Percentiles rank a stretch among this genome's conserved stretches.
Conservation (phyloP, 2,113 vertebrate genomes). For the Oceanites oceanicus region DNA sequence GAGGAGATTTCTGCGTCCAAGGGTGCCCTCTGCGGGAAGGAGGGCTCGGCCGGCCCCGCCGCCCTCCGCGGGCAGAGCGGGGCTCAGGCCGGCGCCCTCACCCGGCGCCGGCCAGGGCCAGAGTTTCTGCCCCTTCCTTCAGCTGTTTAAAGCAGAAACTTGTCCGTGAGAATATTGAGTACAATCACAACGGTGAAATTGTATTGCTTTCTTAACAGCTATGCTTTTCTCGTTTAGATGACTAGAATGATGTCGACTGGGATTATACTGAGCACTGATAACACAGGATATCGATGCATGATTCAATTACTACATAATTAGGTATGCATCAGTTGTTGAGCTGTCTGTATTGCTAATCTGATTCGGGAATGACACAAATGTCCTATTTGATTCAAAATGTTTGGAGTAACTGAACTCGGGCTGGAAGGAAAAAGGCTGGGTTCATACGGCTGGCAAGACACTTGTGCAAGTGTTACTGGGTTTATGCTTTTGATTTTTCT, state of each 20-base stretch:
- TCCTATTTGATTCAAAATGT: neutral
- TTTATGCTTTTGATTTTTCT: neutral
- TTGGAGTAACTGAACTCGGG: neutral
- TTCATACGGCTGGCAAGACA: neutral
- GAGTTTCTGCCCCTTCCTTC: neutral
- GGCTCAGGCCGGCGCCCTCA: too few relatives aligned
- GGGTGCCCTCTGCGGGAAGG: neutral
- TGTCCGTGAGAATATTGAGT: neutral
- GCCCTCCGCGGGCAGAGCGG: accelerated
- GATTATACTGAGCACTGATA: neutral
- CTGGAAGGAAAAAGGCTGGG: neutral
- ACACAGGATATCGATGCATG: neutral
- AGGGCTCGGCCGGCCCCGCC: accelerated
- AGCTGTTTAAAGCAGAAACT: neutral
- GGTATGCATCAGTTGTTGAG: neutral
- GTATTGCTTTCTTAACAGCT: neutral
- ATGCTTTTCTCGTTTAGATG: neutral
- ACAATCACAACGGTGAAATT: neutral
- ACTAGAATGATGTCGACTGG: neutral
- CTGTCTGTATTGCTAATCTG: neutral
- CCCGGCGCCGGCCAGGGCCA: accelerated
- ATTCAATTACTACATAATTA: neutral
- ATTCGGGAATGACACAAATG: neutral
- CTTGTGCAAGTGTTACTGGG: neutral
- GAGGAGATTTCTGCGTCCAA: neutral